Evolutionary conservation across 1,140 invertebrate genomes (phyloP).

Genomic region (Chrysopa pallens): DNA sequence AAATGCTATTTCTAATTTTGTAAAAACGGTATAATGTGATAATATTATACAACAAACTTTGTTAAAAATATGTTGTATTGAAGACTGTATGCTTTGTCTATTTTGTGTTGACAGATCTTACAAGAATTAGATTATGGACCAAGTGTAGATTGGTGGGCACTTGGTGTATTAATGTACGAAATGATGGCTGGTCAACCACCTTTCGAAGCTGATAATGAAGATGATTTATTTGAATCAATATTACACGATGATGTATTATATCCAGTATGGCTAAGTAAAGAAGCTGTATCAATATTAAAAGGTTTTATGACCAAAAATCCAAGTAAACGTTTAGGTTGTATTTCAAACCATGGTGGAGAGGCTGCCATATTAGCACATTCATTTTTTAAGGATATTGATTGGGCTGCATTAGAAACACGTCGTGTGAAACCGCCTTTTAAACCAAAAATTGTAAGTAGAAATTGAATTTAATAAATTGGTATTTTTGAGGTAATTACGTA

Average conservation of each 20-base stretch:
- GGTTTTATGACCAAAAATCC: constrained; percentile 99
- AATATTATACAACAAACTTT: not conserved
- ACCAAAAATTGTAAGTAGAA: constrained; percentile 83
- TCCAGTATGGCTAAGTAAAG: constrained; percentile 91
- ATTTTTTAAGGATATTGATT: constrained; percentile 95
- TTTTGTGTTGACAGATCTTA: constrained; percentile 19
- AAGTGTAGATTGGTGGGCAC: constrained; percentile 97
- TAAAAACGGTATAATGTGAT: not conserved
- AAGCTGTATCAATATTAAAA: constrained; percentile 94
- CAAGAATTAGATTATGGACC: constrained; percentile 95
- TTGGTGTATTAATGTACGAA: constrained; percentile 98
- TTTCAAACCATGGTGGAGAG: constrained; percentile 50
- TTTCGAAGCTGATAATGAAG: constrained; percentile 98
- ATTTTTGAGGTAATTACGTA: no score
- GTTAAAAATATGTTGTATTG: not conserved
- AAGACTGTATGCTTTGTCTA: no score
- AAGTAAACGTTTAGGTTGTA: constrained; percentile 83
- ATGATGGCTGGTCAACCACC: constrained; percentile 99
- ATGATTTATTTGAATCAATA: constrained; percentile 97
- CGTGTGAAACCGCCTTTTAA: constrained; percentile 93
- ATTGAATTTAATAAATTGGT: no score
- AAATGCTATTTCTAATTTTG: no score
- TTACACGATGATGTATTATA: constrained; percentile 96
- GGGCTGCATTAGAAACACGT: constrained; percentile 79
- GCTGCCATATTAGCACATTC: constrained; percentile 78